phyloP scores from a whole-genome alignment of 2,113 vertebrate species.

The Sinocyclocheilus maitianheensis region DNA sequence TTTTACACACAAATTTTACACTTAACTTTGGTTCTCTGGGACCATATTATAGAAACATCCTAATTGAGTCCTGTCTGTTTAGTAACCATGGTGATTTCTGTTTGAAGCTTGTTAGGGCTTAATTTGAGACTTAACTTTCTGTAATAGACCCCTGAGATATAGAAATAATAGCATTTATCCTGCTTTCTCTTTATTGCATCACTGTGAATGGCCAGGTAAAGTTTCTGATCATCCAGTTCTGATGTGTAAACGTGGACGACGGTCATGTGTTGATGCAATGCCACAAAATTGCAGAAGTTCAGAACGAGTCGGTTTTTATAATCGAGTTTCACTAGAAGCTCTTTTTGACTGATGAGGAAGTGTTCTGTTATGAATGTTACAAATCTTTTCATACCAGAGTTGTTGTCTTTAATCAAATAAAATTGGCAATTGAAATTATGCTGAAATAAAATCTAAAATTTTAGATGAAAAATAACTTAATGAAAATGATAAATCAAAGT shows the following conservation, averaged over 20 bases:
- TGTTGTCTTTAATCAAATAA: background rate
- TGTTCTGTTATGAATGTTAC: background rate
- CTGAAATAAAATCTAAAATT: background rate
- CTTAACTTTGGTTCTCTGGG: background rate
- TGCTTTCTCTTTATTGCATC: background rate
- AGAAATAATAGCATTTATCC: slow-evolving; percentile 12
- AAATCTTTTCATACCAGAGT: background rate
- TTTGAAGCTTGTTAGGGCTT: slow-evolving; percentile 7
- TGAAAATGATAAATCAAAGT: background rate
- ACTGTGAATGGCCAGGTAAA: background rate
- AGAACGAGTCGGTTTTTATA: background rate
- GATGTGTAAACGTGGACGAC: background rate
- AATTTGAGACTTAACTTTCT: slow-evolving; percentile 12
- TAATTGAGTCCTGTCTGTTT: background rate
- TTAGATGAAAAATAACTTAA: background rate
- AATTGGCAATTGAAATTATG: background rate
- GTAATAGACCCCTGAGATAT: background rate
- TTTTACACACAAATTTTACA: background rate
- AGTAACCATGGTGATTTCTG: slow-evolving; percentile 4
- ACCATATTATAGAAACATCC: background rate
- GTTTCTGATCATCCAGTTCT: background rate
- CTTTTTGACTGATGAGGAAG: background rate
- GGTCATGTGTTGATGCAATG: background rate
- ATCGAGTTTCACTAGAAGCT: background rate
- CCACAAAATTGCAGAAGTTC: slow-evolving; percentile 6